Percentiles rank a stretch among this genome's conserved stretches.
phyloP scores from a whole-genome alignment of 2,888 invertebrate genomes.

The Alcis repandata region DNA sequence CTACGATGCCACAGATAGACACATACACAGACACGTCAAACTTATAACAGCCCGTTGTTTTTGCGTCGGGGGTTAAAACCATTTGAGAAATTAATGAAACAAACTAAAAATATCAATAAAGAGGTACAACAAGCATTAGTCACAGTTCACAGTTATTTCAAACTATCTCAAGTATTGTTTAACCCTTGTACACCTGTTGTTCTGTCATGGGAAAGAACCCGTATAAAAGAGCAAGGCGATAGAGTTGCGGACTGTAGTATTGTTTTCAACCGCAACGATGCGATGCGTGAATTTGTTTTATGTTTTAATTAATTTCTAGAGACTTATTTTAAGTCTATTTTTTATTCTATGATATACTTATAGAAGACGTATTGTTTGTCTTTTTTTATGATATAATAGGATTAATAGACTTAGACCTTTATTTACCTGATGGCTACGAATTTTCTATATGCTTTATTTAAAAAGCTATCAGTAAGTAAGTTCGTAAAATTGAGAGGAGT shows the following conservation, averaged over 20 bases:
- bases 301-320: conserved; percentile 5
- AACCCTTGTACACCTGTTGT: conserved; percentile 55
- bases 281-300: conserved; percentile 24
- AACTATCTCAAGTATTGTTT: conserved; percentile 23
- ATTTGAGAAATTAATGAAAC: neutral
- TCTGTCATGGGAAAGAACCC: conserved; percentile 58
- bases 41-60: no score
- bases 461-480: no score
- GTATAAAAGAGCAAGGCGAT: conserved; percentile 44
- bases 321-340: no score
- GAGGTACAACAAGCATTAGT: conserved; percentile 15
- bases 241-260: conserved; percentile 25
- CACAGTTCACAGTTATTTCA: conserved; percentile 33
- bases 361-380: no score
- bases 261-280: conserved; percentile 43
- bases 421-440: no score
- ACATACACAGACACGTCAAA: no score
- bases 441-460: no score
- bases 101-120: neutral
- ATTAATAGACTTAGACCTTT: no score
- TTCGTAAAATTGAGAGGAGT: no score
- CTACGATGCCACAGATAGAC: no score
- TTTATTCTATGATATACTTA: no score
- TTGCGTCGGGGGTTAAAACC: neutral
- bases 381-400: no score